A percentile compares a stretch with the other conserved stretches of the same genome.
These are phyloP conservation scores for Tragopan temminckii DNA, from an alignment of 2,797 vertebrate genomes.

Conservation along the genomic window DNA sequence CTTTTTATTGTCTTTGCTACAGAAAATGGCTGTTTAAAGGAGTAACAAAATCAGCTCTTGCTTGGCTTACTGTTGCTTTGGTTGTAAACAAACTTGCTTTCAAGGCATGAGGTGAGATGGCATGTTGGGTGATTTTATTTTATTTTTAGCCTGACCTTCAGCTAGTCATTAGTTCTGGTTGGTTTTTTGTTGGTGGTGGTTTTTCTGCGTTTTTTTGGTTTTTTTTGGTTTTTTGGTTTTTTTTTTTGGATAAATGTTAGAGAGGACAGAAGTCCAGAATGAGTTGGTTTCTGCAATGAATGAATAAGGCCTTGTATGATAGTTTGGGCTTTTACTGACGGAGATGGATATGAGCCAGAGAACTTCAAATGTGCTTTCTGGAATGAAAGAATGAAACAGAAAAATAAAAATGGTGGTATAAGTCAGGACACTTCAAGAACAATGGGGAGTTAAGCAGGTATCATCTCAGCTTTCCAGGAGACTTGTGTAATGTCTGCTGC, in stretches of 20 bases:
- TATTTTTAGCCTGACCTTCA: conserved; percentile 57
- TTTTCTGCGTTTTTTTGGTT: too few relatives aligned
- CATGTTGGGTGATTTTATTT: conserved; percentile 7
- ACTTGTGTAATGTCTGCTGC: neutral
- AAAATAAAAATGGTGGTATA: neutral
- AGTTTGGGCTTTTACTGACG: neutral
- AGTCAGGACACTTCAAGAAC: neutral
- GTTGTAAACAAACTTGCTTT: neutral
- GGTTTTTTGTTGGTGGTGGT: too few relatives aligned
- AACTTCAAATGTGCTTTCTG: neutral
- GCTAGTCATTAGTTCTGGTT: neutral
- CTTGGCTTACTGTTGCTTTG: neutral
- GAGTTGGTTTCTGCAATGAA: conserved; percentile 18
- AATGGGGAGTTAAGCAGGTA: neutral
- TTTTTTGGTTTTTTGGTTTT: too few relatives aligned
- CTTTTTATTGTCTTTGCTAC: neutral
- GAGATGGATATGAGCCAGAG: neutral
- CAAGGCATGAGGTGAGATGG: neutral
- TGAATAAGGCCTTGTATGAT: neutral
- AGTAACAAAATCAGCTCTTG: neutral
- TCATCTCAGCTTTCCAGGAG: neutral
- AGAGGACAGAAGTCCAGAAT: conserved; percentile 14
- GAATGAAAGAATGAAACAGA: neutral
- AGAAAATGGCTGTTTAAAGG: neutral
- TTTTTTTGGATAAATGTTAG: conserved; percentile 34